Evolutionary conservation across 2,888 invertebrate genomes (phyloP), one percentile per base, ranked within the genome.

Genomic region (Leptinotarsa peninsularis): DNA sequence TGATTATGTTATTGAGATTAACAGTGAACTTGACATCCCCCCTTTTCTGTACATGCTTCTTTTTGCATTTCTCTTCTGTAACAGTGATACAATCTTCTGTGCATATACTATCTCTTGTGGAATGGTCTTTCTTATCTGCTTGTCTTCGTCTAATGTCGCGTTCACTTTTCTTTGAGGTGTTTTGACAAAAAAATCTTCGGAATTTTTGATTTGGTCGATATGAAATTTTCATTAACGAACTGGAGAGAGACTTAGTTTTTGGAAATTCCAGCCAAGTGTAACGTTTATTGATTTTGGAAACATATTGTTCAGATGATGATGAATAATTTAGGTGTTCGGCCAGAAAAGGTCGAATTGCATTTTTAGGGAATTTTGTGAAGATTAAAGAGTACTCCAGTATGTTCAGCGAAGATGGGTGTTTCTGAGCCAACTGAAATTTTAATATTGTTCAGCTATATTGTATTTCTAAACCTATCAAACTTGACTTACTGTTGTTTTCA

Each of bases 401-500:
- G 56, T 67, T 21, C 14, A 54, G 23, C 43, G 67, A 58, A 67
- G 56, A 54, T 49, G 66, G 21, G 4, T 50, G 27, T 66, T 50
- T 66, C 43, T 67, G 66, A 52, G 56, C 67, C 33, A 71, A 71
- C 74, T 68, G 66, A 58, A 56, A 58, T 3, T 15, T 17, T 18
- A 56, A 58, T 23, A 43, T 21, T 52, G 4, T 33, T 63, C 27
- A 14, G 7, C 63, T 27, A 18, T 4, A 49, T 49, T 58, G 13
- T 2, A 49, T 13, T 43, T 52, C 21, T 23, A 60, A 10, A 18
- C 14, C 52, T 15, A 15, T 50, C 49, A 21, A 54, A 54, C n/a
- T 63, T 13, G 56, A 81, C 83, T 83, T 80, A 83, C 83, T 68
- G 81, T 79, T 75, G 79, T 56, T 76, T 81, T 81, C 52, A 82